Evolutionary conservation across 2,113 vertebrate species (phyloP).

Genomic region (Buteo buteo): DNA sequence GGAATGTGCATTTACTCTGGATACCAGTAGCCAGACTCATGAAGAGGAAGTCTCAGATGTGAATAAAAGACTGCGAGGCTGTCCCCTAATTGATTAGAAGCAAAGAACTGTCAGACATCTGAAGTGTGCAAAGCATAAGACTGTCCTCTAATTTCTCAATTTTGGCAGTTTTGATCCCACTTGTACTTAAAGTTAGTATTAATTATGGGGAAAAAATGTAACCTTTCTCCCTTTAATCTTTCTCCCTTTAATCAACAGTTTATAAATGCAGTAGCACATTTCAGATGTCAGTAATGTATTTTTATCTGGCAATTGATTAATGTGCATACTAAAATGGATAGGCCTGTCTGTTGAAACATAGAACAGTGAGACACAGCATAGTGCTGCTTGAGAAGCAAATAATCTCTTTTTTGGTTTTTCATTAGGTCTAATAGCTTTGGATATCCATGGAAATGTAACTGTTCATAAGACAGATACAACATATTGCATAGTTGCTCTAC

Average conservation of each 20-base stretch:
- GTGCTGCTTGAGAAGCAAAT: neutral
- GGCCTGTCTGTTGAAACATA: neutral
- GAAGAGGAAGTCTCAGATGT: neutral
- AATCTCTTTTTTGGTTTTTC: neutral
- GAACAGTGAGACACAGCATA: neutral
- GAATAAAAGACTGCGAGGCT: neutral
- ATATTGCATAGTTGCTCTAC: neutral
- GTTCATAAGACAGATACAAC: neutral
- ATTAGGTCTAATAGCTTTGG: slow-evolving; percentile 34
- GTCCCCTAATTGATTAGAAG: neutral
- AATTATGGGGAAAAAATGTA: neutral
- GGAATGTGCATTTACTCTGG: neutral
- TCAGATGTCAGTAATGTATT: neutral
- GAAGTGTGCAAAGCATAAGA: neutral
- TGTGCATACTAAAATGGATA: neutral
- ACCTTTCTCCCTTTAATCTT: neutral
- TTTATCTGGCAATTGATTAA: neutral
- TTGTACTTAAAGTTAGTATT: neutral
- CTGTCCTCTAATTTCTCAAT: neutral
- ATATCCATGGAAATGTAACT: slow-evolving; percentile 37
- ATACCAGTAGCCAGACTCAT: neutral
- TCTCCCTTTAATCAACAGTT: neutral
- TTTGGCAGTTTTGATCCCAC: neutral
- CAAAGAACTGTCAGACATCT: neutral
- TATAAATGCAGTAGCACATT: neutral